A percentile compares a stretch with the other conserved stretches of the same genome.
These are phyloP conservation scores for Drosophila kanekoi DNA, from an alignment of 2,888 invertebrate genomes.

Conservation along the genomic window DNA sequence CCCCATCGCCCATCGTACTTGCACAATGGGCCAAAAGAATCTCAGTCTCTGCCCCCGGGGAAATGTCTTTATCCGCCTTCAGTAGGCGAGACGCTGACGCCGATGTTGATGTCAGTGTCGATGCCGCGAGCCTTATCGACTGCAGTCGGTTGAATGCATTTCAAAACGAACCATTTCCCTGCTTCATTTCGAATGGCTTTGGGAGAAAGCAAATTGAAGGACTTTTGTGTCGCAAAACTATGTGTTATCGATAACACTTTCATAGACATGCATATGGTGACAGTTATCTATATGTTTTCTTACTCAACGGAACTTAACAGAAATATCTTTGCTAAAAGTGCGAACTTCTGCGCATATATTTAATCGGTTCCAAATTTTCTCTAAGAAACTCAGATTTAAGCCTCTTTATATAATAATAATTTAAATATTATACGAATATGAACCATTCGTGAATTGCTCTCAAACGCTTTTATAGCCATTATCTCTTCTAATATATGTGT, in stretches of 20 bases:
- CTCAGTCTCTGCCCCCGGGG: slow-evolving; percentile 33
- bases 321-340: too few species aligned
- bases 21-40: slow-evolving; percentile 50
- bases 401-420: too few species aligned
- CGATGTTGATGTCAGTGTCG: slow-evolving; percentile 1
- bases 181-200: slow-evolving; percentile 17
- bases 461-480: too few species aligned
- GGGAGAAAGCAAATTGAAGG: background rate
- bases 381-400: too few species aligned
- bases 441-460: too few species aligned
- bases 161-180: slow-evolving; percentile 23
- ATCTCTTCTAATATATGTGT: too few species aligned
- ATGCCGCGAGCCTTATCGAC: slow-evolving; percentile 30
- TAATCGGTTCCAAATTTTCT: background rate
- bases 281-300: slow-evolving; percentile 6
- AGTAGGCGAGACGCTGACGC: slow-evolving; percentile 19
- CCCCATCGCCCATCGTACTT: slow-evolving; percentile 19
- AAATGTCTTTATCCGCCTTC: slow-evolving; percentile 49
- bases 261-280: background rate
- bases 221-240: background rate
- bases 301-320: too few species aligned
- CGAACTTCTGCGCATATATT: background rate
- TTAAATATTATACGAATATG: too few species aligned
- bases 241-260: slow-evolving; percentile 8
- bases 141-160: slow-evolving; percentile 42